phyloP scores from a whole-genome alignment of 2,888 invertebrate species.

The Brassicogethes aeneus region DNA sequence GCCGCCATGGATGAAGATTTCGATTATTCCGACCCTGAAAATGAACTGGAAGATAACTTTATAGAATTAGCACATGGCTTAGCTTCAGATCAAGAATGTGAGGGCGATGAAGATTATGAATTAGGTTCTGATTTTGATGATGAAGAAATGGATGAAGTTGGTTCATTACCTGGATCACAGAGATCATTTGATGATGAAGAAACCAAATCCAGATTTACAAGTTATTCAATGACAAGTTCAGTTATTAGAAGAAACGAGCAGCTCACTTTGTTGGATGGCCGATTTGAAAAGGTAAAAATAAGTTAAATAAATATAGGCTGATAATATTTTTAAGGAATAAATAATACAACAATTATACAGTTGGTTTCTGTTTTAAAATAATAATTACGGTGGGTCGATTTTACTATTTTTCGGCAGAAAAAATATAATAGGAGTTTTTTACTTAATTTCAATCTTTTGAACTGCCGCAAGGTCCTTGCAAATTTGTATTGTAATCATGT shows the following conservation, averaged over 20 bases:
- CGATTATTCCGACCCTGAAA: slow-evolving; percentile 73
- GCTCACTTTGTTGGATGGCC: slow-evolving; percentile 70
- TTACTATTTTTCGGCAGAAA: too few species aligned
- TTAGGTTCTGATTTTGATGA: slow-evolving; percentile 27
- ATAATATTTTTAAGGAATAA: too few species aligned
- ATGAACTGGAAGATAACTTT: slow-evolving; percentile 88
- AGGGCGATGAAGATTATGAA: slow-evolving; percentile 41
- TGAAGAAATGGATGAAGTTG: slow-evolving; percentile 41
- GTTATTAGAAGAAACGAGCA: slow-evolving; percentile 80
- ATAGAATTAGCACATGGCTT: slow-evolving; percentile 68
- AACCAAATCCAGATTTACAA: slow-evolving; percentile 80
- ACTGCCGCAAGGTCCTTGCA: too few species aligned
- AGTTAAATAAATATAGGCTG: too few species aligned
- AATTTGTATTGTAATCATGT: too few species aligned
- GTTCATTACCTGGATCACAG: slow-evolving; percentile 40
- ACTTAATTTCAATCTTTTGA: too few species aligned
- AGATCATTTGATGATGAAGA: slow-evolving; percentile 56
- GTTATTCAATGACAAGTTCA: slow-evolving; percentile 90
- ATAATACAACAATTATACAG: too few species aligned
- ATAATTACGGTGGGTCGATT: too few species aligned
- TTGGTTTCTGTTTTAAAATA: too few species aligned
- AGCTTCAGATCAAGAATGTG: slow-evolving; percentile 40
- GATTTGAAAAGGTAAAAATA: slow-evolving; percentile 71
- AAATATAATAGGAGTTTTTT: too few species aligned
- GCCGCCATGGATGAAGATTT: slow-evolving; percentile 92